Base-by-base conservation (phyloP, 2,888 invertebrate genomes). In the Balanococcus diminutus region DNA sequence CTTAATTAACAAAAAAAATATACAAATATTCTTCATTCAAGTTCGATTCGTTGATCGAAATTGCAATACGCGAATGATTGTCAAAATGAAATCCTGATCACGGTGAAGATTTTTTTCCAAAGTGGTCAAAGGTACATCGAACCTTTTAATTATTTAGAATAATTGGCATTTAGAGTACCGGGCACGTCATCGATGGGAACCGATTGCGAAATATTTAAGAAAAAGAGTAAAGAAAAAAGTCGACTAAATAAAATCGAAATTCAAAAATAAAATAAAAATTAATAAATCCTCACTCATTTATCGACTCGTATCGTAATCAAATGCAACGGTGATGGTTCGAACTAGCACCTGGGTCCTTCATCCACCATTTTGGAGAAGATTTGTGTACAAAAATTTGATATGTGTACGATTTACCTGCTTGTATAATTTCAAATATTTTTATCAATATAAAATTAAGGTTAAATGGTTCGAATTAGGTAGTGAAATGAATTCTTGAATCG, bases 51-150 rank as follows among this genome's bases (percentile, higher is more conserved):
- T 28, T 31, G 25, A 28, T 67, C 28, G 67, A 67, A 67, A 67
- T 2, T 67, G 28, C 67, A 67, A 51, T 67, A 28, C 67, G 5
- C 67, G 61, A 67, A 67, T 67, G 67, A 67, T 67, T 67, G 67
- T 67, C 67, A 67, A 67, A 67, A 6, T 28, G 1, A 67, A 0
- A 14, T 67, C 28, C 67, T 31, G 16, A 67, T 31, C 67, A 28
- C 11, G 16, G 67, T 67, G 67, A 31, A 67, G 67, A 67, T 31
- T 67, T 67, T n/a, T 28, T 28, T 67, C 31, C 28, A 67, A 28
- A n/a, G n/a, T 67, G 67, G 67, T 67, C 67, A 67, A 67, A 28
- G 67, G 67, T 67, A 67, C 67, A 11, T 67, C 67, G 25, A 67
- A 67, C 67, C 67, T 67, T 67, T 67, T 28, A 14, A 28, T 31